Conservation (phyloP, 2,113 vertebrate species). For the Trematocara variabile region DNA sequence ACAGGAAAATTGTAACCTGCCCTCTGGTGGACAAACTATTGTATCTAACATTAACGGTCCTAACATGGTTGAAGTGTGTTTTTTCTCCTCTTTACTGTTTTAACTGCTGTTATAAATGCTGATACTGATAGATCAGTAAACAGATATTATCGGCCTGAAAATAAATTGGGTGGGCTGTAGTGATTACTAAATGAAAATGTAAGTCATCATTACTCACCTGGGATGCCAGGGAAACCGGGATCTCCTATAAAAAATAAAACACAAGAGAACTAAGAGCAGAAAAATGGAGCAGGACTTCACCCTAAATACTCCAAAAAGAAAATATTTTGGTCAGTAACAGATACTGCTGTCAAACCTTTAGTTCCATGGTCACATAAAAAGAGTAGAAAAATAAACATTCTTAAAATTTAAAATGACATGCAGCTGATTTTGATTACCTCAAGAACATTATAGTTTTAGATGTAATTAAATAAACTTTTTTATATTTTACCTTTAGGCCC, state of each 20-base stretch:
- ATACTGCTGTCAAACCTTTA: slow-evolving; percentile 40
- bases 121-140: neutral
- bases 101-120: neutral
- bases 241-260: slow-evolving; percentile 63
- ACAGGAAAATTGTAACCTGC: neutral
- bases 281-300: neutral
- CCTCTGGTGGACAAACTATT: neutral
- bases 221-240: slow-evolving; percentile 61
- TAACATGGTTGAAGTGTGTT: neutral
- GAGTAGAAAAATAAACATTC: neutral
- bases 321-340: neutral
- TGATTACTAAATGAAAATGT: neutral
- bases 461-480: neutral
- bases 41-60: neutral
- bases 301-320: neutral
- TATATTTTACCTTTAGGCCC: slow-evolving; percentile 83
- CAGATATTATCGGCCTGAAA: accelerated
- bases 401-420: neutral
- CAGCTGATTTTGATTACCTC: neutral
- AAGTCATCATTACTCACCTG: slow-evolving; percentile 57
- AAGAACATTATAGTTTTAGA: neutral
- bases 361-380: slow-evolving; percentile 59
- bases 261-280: neutral
- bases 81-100: neutral
- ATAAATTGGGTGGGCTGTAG: neutral